Base-by-base conservation (phyloP, 1,140 invertebrate genomes). In the Augochlora pura region DNA sequence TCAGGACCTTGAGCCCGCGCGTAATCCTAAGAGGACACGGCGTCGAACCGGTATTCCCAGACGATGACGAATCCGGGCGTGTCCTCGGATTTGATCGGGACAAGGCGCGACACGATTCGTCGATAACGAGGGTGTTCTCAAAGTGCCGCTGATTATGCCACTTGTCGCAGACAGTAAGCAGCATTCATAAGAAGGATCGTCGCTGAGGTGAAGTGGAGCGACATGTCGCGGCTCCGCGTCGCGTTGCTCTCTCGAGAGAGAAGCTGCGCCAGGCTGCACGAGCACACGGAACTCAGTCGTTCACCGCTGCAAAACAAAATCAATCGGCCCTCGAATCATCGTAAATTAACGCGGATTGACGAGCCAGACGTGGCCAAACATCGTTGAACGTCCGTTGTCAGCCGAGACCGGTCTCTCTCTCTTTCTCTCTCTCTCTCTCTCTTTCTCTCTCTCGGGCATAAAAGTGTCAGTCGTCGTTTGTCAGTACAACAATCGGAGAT, bases 301-400 rank as follows among this genome's bases (percentile, higher is more conserved):
- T n/a, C n/a, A n/a, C n/a, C n/a, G 25, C 46, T 27, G 79, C 66
- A 66, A 65, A 46, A 75, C 60, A 76, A 88, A 88, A 88, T 88
- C 86, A 89, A 89, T 90, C 87, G 83, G 63, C 46, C 66, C 77
- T 73, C 75, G 81, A 89, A 90, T 89, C 82, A 87, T 88, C 89
- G 83, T 91, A 90, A 89, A 91, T 90, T 82, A 66, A 70, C 78
- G 87, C 74, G 39, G 69, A 89, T 32, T 71, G 87, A 88, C 85
- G 80, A 83, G n/a, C 14, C 70, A 39, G 87, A 88, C 84, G 73
- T 76, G 82, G 75, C 65, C 82, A 79, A 75, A 80, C 78, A 77
- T 81, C 67, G 57, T 81, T 64, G 66, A 82, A 83, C 72, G 12
- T 39, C 66, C 69, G 49, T 69, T 85, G 87, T 86, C 88, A 83